Evolutionary conservation across 30 jellyfish, hydroid and myxozoan species (phyloP).

Genomic region (Clytia hemisphaerica): DNA sequence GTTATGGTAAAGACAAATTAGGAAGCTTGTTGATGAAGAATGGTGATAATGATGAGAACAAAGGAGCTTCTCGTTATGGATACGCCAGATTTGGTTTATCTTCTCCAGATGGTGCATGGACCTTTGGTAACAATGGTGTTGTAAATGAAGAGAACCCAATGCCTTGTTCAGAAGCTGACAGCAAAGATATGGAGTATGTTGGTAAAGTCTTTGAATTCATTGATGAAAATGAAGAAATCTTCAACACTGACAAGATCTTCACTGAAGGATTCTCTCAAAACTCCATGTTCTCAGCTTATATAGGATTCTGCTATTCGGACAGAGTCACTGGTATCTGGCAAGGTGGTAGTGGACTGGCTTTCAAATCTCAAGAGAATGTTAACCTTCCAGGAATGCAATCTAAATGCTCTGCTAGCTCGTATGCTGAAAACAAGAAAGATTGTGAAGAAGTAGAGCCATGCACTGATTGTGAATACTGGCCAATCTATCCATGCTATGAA

Average conservation of each 20-base stretch:
- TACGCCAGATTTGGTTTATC: neutral
- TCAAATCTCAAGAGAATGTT: neutral
- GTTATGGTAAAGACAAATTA: neutral
- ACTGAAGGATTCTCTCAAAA: neutral
- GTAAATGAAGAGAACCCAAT: slow-evolving; percentile 3
- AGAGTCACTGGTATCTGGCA: neutral
- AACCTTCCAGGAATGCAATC: neutral
- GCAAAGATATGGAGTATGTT: neutral
- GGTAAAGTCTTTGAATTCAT: neutral
- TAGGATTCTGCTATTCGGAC: neutral
- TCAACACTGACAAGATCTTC: neutral
- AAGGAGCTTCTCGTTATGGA: neutral
- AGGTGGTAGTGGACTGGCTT: slow-evolving; percentile 4
- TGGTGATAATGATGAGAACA: neutral
- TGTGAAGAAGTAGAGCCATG: neutral
- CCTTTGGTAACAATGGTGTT: neutral
- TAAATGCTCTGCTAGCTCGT: neutral
- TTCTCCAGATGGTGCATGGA: slow-evolving; percentile 1
- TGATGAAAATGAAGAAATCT: neutral
- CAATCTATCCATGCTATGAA: neutral
- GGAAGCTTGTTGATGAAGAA: neutral
- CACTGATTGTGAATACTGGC: slow-evolving; percentile 3
- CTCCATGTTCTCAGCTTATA: neutral
- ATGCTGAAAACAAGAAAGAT: neutral
- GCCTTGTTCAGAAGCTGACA: slow-evolving; percentile 2